Conservation (phyloP, 1,140 invertebrate genomes). For the Drosophila pseudoobscura region DNA sequence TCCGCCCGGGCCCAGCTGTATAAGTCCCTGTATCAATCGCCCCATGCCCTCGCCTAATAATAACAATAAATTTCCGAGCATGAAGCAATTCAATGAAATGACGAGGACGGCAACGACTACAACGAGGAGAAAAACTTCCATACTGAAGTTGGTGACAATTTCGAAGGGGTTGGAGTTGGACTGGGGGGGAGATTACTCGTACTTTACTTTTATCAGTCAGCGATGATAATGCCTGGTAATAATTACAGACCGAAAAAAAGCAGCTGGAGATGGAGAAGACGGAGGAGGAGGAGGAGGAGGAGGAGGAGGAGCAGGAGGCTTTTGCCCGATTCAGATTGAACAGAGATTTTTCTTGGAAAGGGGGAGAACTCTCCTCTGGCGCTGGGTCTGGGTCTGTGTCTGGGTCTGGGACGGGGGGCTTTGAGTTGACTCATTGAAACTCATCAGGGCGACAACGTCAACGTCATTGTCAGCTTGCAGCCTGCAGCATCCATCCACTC, state of each 20-base stretch:
- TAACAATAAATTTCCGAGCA: conserved; percentile 75
- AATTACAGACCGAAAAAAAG: conserved; percentile 34
- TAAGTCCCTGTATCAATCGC: conserved; percentile 5
- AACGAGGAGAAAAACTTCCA: conserved; percentile 27
- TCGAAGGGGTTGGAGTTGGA: conserved; percentile 20
- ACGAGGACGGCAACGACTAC: conserved; percentile 34
- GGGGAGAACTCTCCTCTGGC: no score
- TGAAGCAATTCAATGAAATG: conserved; percentile 70
- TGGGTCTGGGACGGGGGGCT: not conserved
- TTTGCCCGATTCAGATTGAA: not conserved
- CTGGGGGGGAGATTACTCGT: conserved; percentile 21
- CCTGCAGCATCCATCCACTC: conserved; percentile 37
- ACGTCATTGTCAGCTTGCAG: conserved; percentile 62
- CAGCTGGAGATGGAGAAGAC: not conserved
- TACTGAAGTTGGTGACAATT: conserved; percentile 32
- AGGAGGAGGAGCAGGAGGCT: not conserved
- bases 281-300: not conserved
- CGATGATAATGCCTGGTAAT: conserved; percentile 50
- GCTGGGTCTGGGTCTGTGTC: no score
- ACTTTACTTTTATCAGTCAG: conserved; percentile 53
- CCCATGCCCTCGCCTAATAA: conserved; percentile 55
- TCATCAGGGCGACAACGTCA: conserved; percentile 66
- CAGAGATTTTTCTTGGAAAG: conserved; percentile 19
- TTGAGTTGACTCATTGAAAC: conserved; percentile 65
- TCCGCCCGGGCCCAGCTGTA: not conserved